Conservation (phyloP, 2,113 vertebrate species). For the Harpagus bidentatus region DNA sequence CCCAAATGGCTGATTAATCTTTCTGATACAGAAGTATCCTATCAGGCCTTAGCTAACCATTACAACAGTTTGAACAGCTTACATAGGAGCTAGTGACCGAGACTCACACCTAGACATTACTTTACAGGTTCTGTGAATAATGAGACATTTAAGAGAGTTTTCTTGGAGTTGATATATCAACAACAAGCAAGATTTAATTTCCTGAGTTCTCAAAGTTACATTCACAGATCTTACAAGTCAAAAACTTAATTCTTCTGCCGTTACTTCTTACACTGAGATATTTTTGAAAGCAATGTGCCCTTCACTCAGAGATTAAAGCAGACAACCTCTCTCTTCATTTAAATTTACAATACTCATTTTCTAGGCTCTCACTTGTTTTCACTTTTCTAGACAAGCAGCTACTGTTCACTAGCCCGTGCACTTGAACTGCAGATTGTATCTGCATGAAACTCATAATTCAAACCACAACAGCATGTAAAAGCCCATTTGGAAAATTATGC, state of each 20-base stretch:
- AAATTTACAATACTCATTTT: slow-evolving; percentile 34
- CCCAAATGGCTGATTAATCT: neutral
- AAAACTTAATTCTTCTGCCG: neutral
- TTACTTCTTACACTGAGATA: neutral
- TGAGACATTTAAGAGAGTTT: neutral
- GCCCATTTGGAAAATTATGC: slow-evolving; percentile 53
- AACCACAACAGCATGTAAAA: slow-evolving; percentile 28
- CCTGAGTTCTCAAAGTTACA: neutral
- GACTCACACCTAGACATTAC: neutral
- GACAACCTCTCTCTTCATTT: slow-evolving; percentile 28
- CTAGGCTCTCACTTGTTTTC: slow-evolving; percentile 35
- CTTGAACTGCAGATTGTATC: slow-evolving; percentile 40
- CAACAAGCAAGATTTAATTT: neutral
- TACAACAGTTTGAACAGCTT: neutral
- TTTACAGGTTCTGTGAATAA: neutral
- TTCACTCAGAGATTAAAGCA: slow-evolving; percentile 25
- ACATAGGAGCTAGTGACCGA: neutral
- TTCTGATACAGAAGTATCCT: neutral
- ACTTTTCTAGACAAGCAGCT: slow-evolving; percentile 44
- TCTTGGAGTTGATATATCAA: neutral
- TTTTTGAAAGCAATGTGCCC: neutral
- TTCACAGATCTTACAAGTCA: neutral
- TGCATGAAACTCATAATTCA: slow-evolving; percentile 54
- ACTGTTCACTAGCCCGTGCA: slow-evolving; percentile 29
- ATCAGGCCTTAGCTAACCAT: neutral